Base-by-base conservation (phyloP, 2,888 invertebrate species). In the Helleia helle region DNA sequence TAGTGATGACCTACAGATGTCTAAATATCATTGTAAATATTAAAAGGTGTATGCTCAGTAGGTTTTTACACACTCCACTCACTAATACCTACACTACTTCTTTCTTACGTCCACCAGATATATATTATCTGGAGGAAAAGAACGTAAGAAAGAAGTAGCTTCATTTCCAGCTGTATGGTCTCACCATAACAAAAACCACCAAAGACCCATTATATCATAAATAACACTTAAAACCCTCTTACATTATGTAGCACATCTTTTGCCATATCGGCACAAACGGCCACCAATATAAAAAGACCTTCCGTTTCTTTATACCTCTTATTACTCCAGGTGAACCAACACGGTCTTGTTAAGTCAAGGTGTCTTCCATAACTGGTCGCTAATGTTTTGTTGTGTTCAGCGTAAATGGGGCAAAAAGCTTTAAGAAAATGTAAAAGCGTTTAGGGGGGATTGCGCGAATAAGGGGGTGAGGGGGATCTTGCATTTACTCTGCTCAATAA, bases 401-500 rank as follows among this genome's bases (percentile, higher is more conserved):
- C 51, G 59, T 65, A 70, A 70, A 70, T 69, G 71, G 64, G 58
- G 70, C 68, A 70, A 69, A 68, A 69, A 68, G 68, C 39, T 44
- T 49, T 53, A 56, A 53, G 52, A 51, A 51, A 51, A 47, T 47
- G 36, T 40, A 38, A 43, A 39, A 41, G 47, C 29, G 38, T 43
- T 47, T 43, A 42, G 42, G 22, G 38, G 5, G 31, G 18, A 9
- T 11, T 15, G 27, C 8, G 41, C 36, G 24, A 9, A 37, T 37
- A 14, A 37, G 7, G 13, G 36, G 30, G 26, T 36, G 25, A 17
- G 14, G 18, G 22, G 14, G 12, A 22, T 38, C 4, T 38, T 40
- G 29, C 27, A 34, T 31, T 9, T 18, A 11, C n/a, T 22, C 34
- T 18, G 9, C 11, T 18, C 8, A 22, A 18, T 22, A 22, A 34